These are phyloP conservation scores for Apeltes quadracus DNA, from an alignment of 2,113 vertebrate species.

Conservation along the genomic window DNA sequence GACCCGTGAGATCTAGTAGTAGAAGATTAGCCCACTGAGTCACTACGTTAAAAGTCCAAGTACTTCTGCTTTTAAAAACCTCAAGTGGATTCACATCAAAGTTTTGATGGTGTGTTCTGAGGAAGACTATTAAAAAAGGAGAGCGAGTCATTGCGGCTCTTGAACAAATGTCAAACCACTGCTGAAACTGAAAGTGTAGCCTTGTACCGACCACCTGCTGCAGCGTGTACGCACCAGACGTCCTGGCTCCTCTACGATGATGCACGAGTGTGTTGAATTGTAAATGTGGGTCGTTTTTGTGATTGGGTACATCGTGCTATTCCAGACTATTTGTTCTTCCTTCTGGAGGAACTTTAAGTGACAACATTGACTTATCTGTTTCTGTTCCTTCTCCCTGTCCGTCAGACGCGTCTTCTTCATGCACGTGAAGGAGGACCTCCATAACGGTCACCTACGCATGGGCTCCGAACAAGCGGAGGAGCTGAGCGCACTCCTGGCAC, in stretches of 20 bases:
- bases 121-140: constrained; percentile 34
- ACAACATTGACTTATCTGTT: neutral
- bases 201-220: constrained; percentile 26
- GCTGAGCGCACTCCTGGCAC: constrained; percentile 92
- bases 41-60: constrained; percentile 25
- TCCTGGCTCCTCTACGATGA: constrained; percentile 4
- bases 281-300: neutral
- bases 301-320: neutral
- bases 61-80: constrained; percentile 2
- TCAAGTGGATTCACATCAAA: neutral
- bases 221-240: neutral
- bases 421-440: constrained; percentile 95
- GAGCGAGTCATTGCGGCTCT: constrained; percentile 3
- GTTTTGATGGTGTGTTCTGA: constrained; percentile 6
- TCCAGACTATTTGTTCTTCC: neutral
- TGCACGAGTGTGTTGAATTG: neutral
- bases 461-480: constrained; percentile 90
- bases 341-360: neutral
- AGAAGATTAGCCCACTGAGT: neutral
- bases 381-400: constrained; percentile 1
- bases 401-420: constrained; percentile 93
- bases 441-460: constrained; percentile 91
- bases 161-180: constrained; percentile 15
- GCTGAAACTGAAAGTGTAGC: constrained; percentile 21
- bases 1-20: neutral